Evolutionary conservation across 1,140 invertebrate genomes (phyloP), one percentile per base, ranked within the genome.

Genomic region (Drosophila trapezifrons): DNA sequence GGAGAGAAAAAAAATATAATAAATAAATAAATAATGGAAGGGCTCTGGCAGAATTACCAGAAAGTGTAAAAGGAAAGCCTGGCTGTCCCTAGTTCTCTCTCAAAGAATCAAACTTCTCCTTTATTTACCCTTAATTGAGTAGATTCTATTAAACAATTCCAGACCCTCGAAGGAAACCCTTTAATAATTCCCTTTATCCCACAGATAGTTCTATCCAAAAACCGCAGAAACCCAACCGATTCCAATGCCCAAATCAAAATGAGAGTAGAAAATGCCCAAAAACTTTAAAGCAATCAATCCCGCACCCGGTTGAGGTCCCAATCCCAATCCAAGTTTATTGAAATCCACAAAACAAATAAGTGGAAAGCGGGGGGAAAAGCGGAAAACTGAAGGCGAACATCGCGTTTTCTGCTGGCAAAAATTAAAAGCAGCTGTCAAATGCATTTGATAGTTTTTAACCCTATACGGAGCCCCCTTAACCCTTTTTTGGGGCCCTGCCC

Each of bases 381-480:
- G 47, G 49, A 35, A 35, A 35, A 57, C 65, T 43, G 45, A 59
- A 55, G 46, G 42, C 29, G 51, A 63, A 71, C 42, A 55, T 58
- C 46, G 73, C 54, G 58, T 58, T 32, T 42, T 51, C 46, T 35
- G 60, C 54, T 66, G 66, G 63, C 63, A 59, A 70, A 79, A 87
- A 73, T 87, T 72, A 83, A 79, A 76, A 80, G 76, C 83, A 87
- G 64, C 83, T 87, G 83, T 87, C 83, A 87, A 89, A 87, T 83
- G 84, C 83, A 87, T 67, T 87, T 66, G 72, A 87, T 82, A 86
- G 78, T 87, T 87, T 72, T 67, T 56, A 51, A 47, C 55, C 65
- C 78, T 38, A 52, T 47, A 40, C 56, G 22, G 20, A 20, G 2
- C 22, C 4, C 35, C 9, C 46, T 37, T 13, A 38, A 17, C 55